These are phyloP conservation scores for Galago senegalensis DNA, from an alignment of 2,797 vertebrate genomes.

Conservation along the genomic window DNA sequence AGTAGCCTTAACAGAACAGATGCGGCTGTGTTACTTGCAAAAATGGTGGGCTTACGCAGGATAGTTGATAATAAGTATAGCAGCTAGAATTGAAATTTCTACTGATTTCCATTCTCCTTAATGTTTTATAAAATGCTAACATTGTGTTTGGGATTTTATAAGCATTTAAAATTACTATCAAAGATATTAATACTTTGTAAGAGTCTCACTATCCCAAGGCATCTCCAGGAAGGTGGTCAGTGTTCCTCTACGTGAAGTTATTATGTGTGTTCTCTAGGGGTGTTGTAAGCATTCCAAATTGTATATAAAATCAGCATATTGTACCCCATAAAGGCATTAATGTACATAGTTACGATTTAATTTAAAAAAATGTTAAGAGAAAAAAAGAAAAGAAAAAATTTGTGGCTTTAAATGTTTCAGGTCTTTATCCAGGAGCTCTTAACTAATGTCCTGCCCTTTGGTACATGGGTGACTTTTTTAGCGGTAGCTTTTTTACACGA, in stretches of 20 bases:
- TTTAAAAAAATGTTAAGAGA: no score
- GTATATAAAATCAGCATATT: no score
- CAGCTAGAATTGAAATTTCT: neutral
- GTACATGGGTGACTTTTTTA: conserved; percentile 45
- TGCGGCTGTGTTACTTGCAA: neutral
- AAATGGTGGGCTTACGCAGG: neutral
- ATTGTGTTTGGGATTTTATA: neutral
- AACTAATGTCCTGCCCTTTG: conserved; percentile 47
- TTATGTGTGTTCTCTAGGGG: accelerated
- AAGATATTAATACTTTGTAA: neutral
- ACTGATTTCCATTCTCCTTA: neutral
- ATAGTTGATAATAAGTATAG: neutral
- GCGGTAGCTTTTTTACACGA: neutral
- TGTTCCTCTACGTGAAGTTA: neutral
- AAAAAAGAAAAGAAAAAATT: neutral
- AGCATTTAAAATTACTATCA: conserved; percentile 5
- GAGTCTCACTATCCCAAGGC: neutral
- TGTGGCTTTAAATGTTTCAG: neutral
- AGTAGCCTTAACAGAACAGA: neutral
- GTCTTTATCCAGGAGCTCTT: neutral
- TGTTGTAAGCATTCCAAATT: no score
- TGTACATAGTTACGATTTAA: no score
- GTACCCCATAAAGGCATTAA: no score
- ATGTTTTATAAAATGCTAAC: neutral
- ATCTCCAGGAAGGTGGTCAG: neutral